Conservation (phyloP, 2,797 vertebrate species). For the Mormyrus hasselquistii region DNA sequence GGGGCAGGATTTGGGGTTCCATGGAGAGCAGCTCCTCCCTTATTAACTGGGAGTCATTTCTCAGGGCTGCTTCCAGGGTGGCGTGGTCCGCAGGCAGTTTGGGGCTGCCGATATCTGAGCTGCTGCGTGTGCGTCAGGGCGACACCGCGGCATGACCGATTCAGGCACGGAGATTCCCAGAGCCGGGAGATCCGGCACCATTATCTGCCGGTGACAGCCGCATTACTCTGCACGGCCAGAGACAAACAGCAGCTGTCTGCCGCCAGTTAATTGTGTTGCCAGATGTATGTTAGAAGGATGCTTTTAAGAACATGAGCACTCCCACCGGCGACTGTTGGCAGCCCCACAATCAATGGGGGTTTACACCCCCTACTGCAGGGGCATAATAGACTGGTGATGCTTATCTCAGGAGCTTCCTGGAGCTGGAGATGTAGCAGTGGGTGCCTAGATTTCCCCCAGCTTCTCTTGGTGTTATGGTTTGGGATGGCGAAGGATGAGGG, state of each 20-base stretch:
- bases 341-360: conserved; percentile 39
- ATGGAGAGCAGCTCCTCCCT: not conserved
- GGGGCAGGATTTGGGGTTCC: no score
- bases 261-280: conserved; percentile 95
- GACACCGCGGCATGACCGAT: conserved; percentile 61
- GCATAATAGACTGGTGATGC: not conserved
- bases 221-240: conserved; percentile 92
- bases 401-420: not conserved
- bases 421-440: not conserved
- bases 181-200: conserved; percentile 73
- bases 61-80: conserved; percentile 13
- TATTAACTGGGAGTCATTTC: not conserved
- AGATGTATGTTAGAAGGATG: conserved; percentile 73
- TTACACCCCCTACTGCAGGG: not conserved
- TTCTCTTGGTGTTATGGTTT: conserved; percentile 14
- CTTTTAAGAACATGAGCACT: conserved; percentile 78
- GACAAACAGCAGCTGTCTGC: conserved; percentile 97
- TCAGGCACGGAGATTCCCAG: conserved; percentile 60
- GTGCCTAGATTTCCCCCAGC: not conserved
- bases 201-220: conserved; percentile 93
- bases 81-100: conserved; percentile 55
- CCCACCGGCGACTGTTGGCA: conserved; percentile 68
- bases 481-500: not conserved
- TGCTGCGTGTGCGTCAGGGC: conserved; percentile 62
- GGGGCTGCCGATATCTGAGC: conserved; percentile 51